These are phyloP conservation scores for Armadillidium nasatum DNA, from an alignment of 1,140 invertebrate species.

Conservation along the genomic window DNA sequence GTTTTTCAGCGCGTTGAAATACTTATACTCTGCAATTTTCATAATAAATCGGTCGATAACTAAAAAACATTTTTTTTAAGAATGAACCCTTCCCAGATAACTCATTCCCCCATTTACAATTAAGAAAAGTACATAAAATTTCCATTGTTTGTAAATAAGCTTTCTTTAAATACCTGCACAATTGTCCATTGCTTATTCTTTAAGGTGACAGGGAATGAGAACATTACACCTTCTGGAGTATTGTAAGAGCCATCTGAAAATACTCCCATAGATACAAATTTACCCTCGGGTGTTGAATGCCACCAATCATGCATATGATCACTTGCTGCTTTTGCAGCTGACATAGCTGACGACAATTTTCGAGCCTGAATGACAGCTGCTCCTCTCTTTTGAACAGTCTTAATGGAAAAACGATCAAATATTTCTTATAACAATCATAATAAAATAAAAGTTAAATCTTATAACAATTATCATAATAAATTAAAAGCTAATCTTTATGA, in stretches of 20 bases:
- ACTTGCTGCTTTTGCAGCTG: slow-evolving; percentile 92
- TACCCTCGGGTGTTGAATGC: slow-evolving; percentile 69
- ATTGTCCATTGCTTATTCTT: slow-evolving; percentile 80
- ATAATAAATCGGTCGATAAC: too few relatives aligned
- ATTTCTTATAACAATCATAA: too few relatives aligned
- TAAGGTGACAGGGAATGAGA: slow-evolving; percentile 88
- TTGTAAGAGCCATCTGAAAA: slow-evolving; percentile 93
- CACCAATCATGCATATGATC: slow-evolving; percentile 98
- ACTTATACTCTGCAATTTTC: too few relatives aligned
- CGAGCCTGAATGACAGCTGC: slow-evolving; percentile 95
- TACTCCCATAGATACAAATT: slow-evolving; percentile 96
- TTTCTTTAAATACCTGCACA: slow-evolving; percentile 55
- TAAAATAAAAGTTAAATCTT: too few relatives aligned
- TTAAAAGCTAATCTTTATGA: too few relatives aligned
- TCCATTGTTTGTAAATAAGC: too few relatives aligned
- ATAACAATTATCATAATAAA: too few relatives aligned
- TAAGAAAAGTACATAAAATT: too few relatives aligned
- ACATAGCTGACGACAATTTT: slow-evolving; percentile 98
- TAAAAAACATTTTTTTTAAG: too few relatives aligned
- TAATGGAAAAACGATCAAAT: slow-evolving; percentile 48
- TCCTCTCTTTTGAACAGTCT: slow-evolving; percentile 90
- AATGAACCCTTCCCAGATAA: too few relatives aligned
- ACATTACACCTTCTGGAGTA: slow-evolving; percentile 81
- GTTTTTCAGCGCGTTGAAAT: too few relatives aligned
- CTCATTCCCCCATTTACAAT: too few relatives aligned